Evolutionary conservation across 2,797 vertebrate genomes (phyloP).

Genomic region (Epinephelus awoara): DNA sequence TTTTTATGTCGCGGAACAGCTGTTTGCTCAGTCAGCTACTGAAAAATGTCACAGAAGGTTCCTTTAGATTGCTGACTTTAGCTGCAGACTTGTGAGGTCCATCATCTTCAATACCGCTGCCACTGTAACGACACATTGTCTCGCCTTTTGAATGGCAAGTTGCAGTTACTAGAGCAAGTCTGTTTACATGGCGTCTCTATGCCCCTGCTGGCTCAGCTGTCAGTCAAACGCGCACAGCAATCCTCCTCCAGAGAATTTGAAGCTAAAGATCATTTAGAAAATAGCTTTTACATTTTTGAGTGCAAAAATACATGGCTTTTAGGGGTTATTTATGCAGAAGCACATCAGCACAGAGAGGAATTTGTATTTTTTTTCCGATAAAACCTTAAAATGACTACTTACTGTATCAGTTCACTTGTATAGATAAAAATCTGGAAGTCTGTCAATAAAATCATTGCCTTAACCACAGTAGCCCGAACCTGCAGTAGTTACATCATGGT

Average conservation of each 20-base stretch:
- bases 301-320: neutral
- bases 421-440: too few relatives aligned
- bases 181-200: constrained; percentile 20
- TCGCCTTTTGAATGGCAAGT: constrained; percentile 8
- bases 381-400: neutral
- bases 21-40: neutral
- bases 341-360: neutral
- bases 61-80: neutral
- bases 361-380: neutral
- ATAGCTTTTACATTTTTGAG: neutral
- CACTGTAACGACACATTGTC: neutral
- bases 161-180: constrained; percentile 27
- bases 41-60: neutral
- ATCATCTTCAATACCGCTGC: neutral
- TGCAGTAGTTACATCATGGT: too few relatives aligned
- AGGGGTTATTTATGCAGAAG: neutral
- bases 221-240: constrained; percentile 14
- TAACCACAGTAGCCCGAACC: too few relatives aligned
- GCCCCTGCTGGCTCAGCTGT: constrained; percentile 42
- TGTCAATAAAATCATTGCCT: too few relatives aligned
- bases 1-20: neutral
- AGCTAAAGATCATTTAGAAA: neutral
- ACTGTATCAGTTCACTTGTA: too few relatives aligned
- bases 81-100: neutral
- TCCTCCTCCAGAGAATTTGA: neutral